Conservation (phyloP, 2,797 vertebrate genomes). For the Sebastes cheni region DNA sequence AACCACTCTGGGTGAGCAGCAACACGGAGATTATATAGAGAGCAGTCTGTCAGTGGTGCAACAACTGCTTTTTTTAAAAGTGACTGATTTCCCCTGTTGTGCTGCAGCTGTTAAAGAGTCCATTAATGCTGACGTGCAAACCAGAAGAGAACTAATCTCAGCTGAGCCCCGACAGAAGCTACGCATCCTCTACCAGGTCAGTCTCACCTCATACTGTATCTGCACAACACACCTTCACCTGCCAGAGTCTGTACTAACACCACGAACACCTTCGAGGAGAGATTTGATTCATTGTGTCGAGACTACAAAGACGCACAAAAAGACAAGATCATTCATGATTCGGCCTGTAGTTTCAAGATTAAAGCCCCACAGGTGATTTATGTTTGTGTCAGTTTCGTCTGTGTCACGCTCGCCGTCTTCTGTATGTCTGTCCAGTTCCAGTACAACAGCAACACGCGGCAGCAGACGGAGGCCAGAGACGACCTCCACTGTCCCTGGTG, state of each 20-base stretch:
- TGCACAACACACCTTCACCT: too few species aligned
- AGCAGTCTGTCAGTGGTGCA: too few species aligned
- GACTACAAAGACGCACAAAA: too few species aligned
- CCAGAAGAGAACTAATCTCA: constrained; percentile 88
- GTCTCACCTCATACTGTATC: not conserved
- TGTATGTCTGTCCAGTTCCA: constrained; percentile 84
- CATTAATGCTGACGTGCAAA: constrained; percentile 84
- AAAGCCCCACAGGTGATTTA: not conserved
- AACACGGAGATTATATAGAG: not conserved
- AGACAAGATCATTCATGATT: too few species aligned
- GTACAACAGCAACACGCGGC: constrained; percentile 96
- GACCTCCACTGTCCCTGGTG: constrained; percentile 99
- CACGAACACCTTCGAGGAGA: too few species aligned
- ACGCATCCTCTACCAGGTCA: constrained; percentile 95
- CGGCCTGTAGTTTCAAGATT: too few species aligned
- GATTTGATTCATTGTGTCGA: too few species aligned
- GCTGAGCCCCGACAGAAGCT: constrained; percentile 92
- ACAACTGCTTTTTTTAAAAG: not conserved
- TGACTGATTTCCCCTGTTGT: not conserved
- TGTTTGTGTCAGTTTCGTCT: not conserved
- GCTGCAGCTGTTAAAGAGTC: constrained; percentile 90
- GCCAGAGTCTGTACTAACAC: not conserved
- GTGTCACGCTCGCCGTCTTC: not conserved
- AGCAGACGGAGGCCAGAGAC: constrained; percentile 96
- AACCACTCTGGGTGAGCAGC: constrained; percentile 83